Conservation (phyloP, 2,888 invertebrate species). For the Lamproptera curius region DNA sequence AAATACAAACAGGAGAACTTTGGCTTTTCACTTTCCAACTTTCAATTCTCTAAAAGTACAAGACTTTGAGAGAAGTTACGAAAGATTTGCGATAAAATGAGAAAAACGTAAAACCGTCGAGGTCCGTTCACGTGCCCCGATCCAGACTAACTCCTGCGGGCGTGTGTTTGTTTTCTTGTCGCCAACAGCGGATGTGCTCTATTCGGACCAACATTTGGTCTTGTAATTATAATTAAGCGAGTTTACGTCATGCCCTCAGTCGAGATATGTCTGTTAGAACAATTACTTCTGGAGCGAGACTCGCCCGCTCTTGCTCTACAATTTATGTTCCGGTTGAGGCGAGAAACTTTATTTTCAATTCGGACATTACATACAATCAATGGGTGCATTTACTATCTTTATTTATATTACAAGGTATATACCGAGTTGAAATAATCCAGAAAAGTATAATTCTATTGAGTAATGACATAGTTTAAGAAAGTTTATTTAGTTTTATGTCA, state of each 20-base stretch:
- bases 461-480: too few relatives aligned
- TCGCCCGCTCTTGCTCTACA: too few relatives aligned
- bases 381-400: not conserved
- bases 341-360: too few relatives aligned
- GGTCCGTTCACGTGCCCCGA: not conserved
- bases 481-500: too few relatives aligned
- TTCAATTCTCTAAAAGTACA: too few relatives aligned
- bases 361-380: too few relatives aligned
- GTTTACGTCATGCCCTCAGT: constrained; percentile 1
- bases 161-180: constrained; percentile 1
- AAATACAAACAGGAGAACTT: too few relatives aligned
- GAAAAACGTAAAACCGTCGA: too few relatives aligned
- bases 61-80: too few relatives aligned
- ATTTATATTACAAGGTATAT: not conserved
- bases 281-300: not conserved
- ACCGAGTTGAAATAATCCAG: not conserved
- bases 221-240: constrained; percentile 11
- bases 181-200: not conserved
- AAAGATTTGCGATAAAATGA: too few relatives aligned
- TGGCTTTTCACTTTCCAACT: too few relatives aligned
- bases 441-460: not conserved
- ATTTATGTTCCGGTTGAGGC: too few relatives aligned
- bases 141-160: not conserved
- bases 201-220: constrained; percentile 8
- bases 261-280: not conserved